Base-by-base conservation (phyloP, 2,797 vertebrate genomes). In the Triplophysa bombifrons region DNA sequence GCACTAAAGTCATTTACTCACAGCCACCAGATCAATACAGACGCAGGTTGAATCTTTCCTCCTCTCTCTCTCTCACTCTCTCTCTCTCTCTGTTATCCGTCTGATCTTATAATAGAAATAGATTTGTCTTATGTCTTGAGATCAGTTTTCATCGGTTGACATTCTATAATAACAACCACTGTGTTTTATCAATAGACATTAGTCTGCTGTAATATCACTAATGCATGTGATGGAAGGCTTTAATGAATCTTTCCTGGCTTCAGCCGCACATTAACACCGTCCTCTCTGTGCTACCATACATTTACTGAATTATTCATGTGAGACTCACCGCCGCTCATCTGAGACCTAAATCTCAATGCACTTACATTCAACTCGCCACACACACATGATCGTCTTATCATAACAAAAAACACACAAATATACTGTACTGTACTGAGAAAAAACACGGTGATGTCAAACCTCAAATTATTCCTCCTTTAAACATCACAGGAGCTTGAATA, bases 291-390 rank as follows among this genome's bases (percentile, higher is more conserved):
- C 46, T 48, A 48, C 74, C 80, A 81, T 81, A 86, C 82, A 78
- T 84, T 72, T 78, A 74, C 72, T 88, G 78, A 75, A 86, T 86
- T 83, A 48, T 48, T 48, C 14, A 48, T 48, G 46, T 48, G 11
- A 8, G 30, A 30, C 30, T 8, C 38, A 41, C 38, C 2, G 38
- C 38, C 38, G 38, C 38, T 41, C 38, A 41, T 30, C 30, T 30
- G 30, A 30, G 34, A 38, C 34, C 34, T 38, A 38, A 38, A 38
- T 38, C 34, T 38, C 34, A 7, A 38, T 8, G 34, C 7, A 7
- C 34, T 38, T 8, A 38, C 34, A 38, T 38, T 38, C 34, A 38
- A 38, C 34, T 8, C 34, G 1, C 30, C 30, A 30, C 30, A 30
- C 4, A 30, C 30, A 30, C 30, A 4, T 30, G 30, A 38, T 38